These are phyloP conservation scores for Geococcyx californianus DNA, from an alignment of 2,113 vertebrate genomes.

Conservation along the genomic window DNA sequence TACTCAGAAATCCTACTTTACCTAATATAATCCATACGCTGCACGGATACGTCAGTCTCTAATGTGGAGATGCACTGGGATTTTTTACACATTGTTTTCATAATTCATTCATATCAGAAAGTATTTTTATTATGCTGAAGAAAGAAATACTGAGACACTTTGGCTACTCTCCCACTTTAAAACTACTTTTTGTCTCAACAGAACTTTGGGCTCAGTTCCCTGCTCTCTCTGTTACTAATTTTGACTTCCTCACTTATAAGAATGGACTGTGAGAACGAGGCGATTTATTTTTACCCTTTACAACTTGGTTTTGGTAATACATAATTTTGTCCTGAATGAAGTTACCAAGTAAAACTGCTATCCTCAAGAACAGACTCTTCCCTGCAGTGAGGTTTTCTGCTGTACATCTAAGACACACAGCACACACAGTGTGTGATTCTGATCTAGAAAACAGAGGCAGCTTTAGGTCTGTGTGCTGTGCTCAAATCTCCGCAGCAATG, in stretches of 20 bases:
- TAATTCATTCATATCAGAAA: not conserved
- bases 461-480: not conserved
- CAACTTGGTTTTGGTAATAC: not conserved
- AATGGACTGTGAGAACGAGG: not conserved
- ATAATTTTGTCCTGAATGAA: not conserved
- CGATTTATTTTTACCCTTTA: not conserved
- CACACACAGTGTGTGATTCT: rapidly evolving
- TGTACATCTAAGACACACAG: not conserved
- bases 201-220: not conserved
- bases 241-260: not conserved
- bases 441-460: not conserved
- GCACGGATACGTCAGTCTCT: not conserved
- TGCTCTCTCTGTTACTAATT: not conserved
- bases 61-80: not conserved
- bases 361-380: not conserved
- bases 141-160: not conserved
- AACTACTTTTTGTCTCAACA: not conserved
- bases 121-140: not conserved
- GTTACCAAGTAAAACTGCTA: not conserved
- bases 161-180: not conserved
- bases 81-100: not conserved
- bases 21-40: not conserved
- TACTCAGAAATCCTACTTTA: not conserved
- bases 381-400: not conserved
- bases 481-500: not conserved